phyloP scores from a whole-genome alignment of 2,888 invertebrate genomes.

The Lysandra bellargus region DNA sequence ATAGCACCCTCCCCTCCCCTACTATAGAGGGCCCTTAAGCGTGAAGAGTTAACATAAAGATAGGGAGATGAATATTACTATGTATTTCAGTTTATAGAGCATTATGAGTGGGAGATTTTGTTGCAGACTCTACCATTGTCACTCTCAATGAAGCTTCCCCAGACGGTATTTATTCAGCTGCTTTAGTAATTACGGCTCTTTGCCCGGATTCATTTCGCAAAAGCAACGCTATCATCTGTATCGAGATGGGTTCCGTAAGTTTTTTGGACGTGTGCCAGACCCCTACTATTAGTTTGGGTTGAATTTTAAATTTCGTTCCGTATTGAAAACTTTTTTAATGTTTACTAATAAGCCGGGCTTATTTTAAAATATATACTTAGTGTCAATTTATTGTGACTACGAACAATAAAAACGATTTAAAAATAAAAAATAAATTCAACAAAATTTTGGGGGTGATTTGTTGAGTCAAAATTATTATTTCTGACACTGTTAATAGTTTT shows the following conservation, averaged over 20 bases:
- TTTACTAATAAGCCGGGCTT: neutral
- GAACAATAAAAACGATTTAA: no score
- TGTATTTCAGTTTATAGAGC: neutral
- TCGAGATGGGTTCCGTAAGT: constrained; percentile 38
- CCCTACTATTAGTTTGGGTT: constrained; percentile 35
- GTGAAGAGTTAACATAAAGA: neutral
- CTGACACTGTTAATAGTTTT: no score
- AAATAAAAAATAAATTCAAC: neutral
- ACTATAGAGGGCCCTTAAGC: no score
- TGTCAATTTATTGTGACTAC: neutral
- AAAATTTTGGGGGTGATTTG: neutral
- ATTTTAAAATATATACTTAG: neutral
- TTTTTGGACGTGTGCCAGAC: constrained; percentile 40
- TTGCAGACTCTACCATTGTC: constrained; percentile 33
- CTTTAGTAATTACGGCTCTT: constrained; percentile 40
- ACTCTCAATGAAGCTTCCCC: constrained; percentile 33
- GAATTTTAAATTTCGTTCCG: constrained; percentile 19
- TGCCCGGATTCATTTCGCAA: constrained; percentile 39
- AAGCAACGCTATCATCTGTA: constrained; percentile 40
- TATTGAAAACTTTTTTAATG: constrained; percentile 12
- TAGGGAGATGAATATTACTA: neutral
- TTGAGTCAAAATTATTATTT: neutral
- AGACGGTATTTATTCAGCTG: constrained; percentile 38
- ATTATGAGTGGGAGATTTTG: constrained; percentile 20
- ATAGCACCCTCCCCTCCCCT: no score